Percentiles rank a stretch among this genome's conserved stretches.
Evolutionary conservation across 2,888 invertebrate genomes (phyloP).

Genomic region (Tetragonisca angustula): DNA sequence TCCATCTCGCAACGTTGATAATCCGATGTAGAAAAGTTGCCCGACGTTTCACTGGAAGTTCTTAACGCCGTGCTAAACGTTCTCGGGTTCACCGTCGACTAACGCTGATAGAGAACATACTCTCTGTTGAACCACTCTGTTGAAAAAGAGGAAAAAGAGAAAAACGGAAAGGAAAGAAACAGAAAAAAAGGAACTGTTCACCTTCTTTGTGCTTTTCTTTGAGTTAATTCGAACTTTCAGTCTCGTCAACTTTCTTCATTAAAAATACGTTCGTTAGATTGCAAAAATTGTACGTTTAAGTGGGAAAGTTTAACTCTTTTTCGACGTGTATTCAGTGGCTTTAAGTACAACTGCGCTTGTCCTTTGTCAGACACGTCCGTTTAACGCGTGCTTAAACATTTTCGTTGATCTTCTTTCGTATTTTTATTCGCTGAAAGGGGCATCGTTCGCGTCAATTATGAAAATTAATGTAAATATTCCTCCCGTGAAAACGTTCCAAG

Average conservation of each 20-base stretch:
- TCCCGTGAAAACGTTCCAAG: background rate
- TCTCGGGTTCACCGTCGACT: constrained; percentile 5
- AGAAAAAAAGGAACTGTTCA: background rate
- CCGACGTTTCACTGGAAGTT: constrained; percentile 22
- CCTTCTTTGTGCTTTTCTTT: background rate
- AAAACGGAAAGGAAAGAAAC: background rate
- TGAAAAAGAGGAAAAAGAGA: background rate
- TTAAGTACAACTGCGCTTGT: background rate
- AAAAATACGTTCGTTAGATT: background rate
- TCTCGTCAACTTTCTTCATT: background rate
- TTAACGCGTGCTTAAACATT: background rate
- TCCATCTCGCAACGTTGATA: constrained; percentile 53
- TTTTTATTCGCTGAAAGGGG: background rate
- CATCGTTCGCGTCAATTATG: background rate
- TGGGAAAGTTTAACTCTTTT: background rate
- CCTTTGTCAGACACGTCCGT: background rate
- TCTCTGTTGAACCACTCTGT: background rate
- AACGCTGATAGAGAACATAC: constrained; percentile 10
- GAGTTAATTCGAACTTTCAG: background rate
- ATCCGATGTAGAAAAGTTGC: constrained; percentile 52
- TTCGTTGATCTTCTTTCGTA: background rate
- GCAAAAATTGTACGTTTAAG: background rate
- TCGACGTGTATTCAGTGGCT: background rate
- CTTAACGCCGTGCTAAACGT: constrained; percentile 9
- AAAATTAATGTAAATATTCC: background rate